Evolutionary conservation across 2,888 invertebrate genomes (phyloP), one percentile per base, ranked within the genome.

Genomic region (Cheilosia impressa): DNA sequence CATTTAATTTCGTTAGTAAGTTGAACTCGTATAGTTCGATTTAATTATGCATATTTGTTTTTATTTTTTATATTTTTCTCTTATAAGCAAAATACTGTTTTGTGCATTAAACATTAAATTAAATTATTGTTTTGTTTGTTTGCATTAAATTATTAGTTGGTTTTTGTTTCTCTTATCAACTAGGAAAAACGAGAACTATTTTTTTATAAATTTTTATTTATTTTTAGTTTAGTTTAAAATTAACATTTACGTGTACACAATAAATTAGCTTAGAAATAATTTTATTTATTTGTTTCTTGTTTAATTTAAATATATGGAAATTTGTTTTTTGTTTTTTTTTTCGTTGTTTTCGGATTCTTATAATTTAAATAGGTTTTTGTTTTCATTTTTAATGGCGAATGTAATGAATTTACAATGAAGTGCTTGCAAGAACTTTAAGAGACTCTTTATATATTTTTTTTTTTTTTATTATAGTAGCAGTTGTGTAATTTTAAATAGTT

Each of bases 1-100:
- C 72, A 78, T 72, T 78, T 31, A 82, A 76, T 69, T 77, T 72
- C 55, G 60, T 78, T 72, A 83, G 72, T 78, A 83, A 47, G 24
- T 66, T 34, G 24, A 72, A 47, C 72, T 66, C 47, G 63, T 58
- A 22, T 24, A 58, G 69, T 65, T 45, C 38, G 19, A 5, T 62
- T 81, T 58, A 34, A 10, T 73, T 53, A 41, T 41, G 17, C 57
- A n/a, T 38, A 53, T 57, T 9, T 31, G n/a, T 80, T 27, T 50
- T 43, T 31, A 27, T 65, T 22, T 53, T 19, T 34, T 43, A 7
- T 65, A 7, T 65, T 73, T 65, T 60, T 73, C 73, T 78, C 71
- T 84, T 79, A 66, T 87, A 83, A 87, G 87, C 87, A 87, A 87
- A 87, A 87, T 87, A 87, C 87, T 87, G 87, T 79, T 87, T 82